phyloP scores from a whole-genome alignment of 2,113 vertebrate genomes.

The Mastomys coucha region DNA sequence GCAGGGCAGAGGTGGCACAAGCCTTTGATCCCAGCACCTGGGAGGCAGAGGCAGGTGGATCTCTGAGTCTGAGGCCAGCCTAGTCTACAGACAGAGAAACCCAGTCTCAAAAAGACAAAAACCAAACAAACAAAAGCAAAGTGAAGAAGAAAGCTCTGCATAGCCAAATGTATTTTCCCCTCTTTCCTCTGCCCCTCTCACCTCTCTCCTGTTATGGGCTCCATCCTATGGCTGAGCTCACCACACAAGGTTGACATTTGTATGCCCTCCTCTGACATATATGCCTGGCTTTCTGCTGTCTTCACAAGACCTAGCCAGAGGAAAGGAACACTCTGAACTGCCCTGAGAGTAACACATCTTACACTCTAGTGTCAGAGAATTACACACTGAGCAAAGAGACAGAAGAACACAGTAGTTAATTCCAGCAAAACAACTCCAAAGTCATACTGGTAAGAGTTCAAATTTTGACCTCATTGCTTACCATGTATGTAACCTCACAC shows the following conservation, averaged over 20 bases:
- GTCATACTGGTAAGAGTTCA: not conserved
- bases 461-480: not conserved
- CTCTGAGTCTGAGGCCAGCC: no score
- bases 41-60: no score
- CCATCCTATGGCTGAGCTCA: slow-evolving; percentile 8
- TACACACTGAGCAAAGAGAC: not conserved
- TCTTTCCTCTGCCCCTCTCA: not conserved
- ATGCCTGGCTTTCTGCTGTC: not conserved
- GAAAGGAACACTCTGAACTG: not conserved
- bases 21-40: no score
- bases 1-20: no score
- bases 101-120: no score
- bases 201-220: not conserved
- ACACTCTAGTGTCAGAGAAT: not conserved
- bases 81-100: no score
- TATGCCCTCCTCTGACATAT: not conserved
- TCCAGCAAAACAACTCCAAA: not conserved
- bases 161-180: not conserved
- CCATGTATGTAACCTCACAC: not conserved
- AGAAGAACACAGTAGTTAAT: not conserved
- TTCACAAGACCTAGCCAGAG: slow-evolving; percentile 7
- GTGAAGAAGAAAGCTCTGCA: not conserved
- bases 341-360: slow-evolving; percentile 18
- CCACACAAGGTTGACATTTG: not conserved
- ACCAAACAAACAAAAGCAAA: no score